Conservation (phyloP, 2,888 invertebrate species). For the Stictocephala bisonia region DNA sequence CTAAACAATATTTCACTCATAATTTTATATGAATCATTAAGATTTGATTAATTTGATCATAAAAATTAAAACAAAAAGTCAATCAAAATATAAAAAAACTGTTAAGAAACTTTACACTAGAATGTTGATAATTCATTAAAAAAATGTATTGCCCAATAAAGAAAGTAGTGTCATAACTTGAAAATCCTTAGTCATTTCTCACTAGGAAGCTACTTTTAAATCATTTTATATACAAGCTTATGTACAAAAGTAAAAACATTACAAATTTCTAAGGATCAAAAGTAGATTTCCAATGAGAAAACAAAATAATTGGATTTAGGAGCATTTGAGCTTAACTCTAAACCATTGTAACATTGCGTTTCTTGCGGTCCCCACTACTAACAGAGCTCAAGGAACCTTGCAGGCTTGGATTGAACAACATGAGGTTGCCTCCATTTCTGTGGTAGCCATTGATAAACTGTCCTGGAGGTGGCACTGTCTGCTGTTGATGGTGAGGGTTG, state of each 20-base stretch:
- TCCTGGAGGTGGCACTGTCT: slow-evolving; percentile 55
- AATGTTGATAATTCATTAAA: no score
- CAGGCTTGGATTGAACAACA: slow-evolving; percentile 67
- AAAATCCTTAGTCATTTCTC: not conserved
- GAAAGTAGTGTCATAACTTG: no score
- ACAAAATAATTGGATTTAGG: slow-evolving; percentile 16
- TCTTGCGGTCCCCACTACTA: slow-evolving; percentile 68
- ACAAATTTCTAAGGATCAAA: slow-evolving; percentile 10
- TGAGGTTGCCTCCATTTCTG: slow-evolving; percentile 63
- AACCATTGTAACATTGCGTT: slow-evolving; percentile 73
- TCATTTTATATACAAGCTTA: slow-evolving; percentile 15
- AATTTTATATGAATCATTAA: no score
- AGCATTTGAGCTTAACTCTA: slow-evolving; percentile 57
- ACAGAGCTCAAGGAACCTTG: slow-evolving; percentile 71
- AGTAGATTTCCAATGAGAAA: slow-evolving; percentile 19
- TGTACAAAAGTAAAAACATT: slow-evolving; percentile 39
- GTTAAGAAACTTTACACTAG: no score
- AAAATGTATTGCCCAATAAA: no score
- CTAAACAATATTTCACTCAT: no score
- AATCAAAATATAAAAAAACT: no score
- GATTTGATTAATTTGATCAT: no score
- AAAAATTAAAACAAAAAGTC: no score
- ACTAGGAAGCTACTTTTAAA: slow-evolving; percentile 26
- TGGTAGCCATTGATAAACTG: slow-evolving; percentile 60
- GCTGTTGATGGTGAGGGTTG: slow-evolving; percentile 48